Conservation (phyloP, 2,888 invertebrate species). For the Lepidocyrtoides sp. region DNA sequence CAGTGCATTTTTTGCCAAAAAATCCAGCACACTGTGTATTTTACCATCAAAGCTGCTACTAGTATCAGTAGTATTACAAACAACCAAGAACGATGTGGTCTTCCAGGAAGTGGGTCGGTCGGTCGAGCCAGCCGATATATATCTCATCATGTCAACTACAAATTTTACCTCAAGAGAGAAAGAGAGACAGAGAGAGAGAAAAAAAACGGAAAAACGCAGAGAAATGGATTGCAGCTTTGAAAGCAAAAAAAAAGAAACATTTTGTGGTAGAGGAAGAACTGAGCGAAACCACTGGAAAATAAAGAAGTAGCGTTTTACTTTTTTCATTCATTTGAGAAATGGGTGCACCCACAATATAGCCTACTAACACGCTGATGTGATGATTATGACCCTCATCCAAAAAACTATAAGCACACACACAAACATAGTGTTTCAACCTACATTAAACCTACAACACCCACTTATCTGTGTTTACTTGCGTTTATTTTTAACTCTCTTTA, state of each 20-base stretch:
- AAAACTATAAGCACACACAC: background rate
- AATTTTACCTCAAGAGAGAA: constrained; percentile 26
- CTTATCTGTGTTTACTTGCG: background rate
- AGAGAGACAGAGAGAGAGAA: background rate
- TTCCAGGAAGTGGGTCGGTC: constrained; percentile 48
- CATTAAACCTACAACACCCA: background rate
- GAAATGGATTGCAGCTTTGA: background rate
- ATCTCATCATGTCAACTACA: constrained; percentile 59
- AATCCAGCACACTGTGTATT: background rate
- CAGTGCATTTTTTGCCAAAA: constrained; percentile 49
- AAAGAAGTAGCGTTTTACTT: background rate
- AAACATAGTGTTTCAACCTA: background rate
- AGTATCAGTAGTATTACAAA: background rate
- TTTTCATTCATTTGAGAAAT: background rate
- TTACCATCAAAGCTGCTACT: background rate
- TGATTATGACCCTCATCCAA: constrained; percentile 21
- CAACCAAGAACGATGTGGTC: background rate
- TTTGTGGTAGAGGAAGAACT: background rate
- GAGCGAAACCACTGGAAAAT: background rate
- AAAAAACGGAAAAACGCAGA: background rate
- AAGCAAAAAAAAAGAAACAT: background rate
- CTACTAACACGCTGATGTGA: background rate
- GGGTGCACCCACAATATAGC: background rate
- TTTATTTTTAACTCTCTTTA: too few relatives aligned
- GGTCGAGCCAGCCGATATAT: constrained; percentile 46